These are phyloP conservation scores for Micrastur ruficollis DNA, from an alignment of 2,797 vertebrate genomes.

Conservation along the genomic window DNA sequence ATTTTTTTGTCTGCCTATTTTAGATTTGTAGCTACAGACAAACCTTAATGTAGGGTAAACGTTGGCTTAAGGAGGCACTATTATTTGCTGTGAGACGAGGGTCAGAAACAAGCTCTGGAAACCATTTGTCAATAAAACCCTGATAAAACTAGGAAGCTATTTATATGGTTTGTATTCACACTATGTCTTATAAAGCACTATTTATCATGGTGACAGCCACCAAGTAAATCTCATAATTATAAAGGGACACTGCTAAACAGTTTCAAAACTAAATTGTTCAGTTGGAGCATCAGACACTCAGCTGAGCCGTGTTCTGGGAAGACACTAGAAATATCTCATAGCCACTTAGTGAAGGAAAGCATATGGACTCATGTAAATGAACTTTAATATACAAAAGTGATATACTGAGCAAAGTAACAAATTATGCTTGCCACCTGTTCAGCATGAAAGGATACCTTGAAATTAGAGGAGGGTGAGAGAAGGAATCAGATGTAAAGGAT, in stretches of 20 bases:
- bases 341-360: neutral
- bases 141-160: constrained; percentile 41
- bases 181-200: neutral
- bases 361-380: neutral
- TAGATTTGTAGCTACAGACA: constrained; percentile 12
- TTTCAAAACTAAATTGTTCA: neutral
- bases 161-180: constrained; percentile 31
- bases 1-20: constrained; percentile 33
- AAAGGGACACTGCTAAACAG: neutral
- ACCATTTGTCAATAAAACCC: constrained; percentile 10
- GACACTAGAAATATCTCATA: neutral
- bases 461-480: constrained; percentile 30
- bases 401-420: neutral
- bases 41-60: neutral
- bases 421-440: constrained; percentile 33
- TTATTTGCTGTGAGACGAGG: neutral
- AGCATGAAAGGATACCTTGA: constrained; percentile 22
- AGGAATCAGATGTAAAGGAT: constrained; percentile 25
- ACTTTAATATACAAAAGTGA: neutral
- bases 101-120: constrained; percentile 33
- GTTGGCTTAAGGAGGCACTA: neutral
- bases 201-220: constrained; percentile 9
- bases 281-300: neutral
- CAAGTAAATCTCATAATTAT: neutral
- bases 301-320: neutral